A percentile compares a stretch with the other conserved stretches of the same genome.
Conservation (phyloP, 2,888 invertebrate species). For the Seira musarum region DNA sequence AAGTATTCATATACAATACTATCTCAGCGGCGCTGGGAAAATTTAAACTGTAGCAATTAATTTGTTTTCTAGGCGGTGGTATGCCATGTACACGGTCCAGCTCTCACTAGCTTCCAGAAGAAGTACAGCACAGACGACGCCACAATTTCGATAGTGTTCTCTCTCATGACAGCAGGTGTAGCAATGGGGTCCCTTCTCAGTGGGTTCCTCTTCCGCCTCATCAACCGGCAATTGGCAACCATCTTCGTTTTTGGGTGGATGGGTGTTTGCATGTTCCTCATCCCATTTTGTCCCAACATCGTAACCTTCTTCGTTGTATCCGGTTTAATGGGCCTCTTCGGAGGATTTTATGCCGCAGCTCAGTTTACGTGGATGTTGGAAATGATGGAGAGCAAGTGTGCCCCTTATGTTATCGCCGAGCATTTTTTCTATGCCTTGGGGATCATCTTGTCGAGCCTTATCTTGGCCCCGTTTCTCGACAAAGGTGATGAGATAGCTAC, state of each 20-base stretch:
- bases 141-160: too few relatives aligned
- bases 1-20: too few relatives aligned
- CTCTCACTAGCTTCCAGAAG: too few relatives aligned
- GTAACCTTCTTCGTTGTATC: conserved; percentile 49
- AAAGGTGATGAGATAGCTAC: not conserved
- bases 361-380: conserved; percentile 65
- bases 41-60: too few relatives aligned
- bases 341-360: conserved; percentile 58
- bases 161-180: too few relatives aligned
- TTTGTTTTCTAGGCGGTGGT: too few relatives aligned
- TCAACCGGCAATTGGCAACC: conserved; percentile 49
- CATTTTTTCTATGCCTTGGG: conserved; percentile 57
- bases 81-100: too few relatives aligned
- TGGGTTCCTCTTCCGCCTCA: conserved; percentile 32
- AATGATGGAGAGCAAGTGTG: conserved; percentile 59
- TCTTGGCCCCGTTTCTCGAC: conserved; percentile 46
- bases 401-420: conserved; percentile 58
- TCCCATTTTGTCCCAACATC: conserved; percentile 53
- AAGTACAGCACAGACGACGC: too few relatives aligned
- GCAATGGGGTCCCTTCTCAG: too few relatives aligned
- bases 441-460: conserved; percentile 20
- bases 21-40: too few relatives aligned
- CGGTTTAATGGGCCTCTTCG: conserved; percentile 47
- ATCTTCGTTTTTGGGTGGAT: conserved; percentile 13
- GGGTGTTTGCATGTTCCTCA: conserved; percentile 34